phyloP scores from a whole-genome alignment of 2,113 vertebrate genomes.

The Potamarius usumacintae region DNA sequence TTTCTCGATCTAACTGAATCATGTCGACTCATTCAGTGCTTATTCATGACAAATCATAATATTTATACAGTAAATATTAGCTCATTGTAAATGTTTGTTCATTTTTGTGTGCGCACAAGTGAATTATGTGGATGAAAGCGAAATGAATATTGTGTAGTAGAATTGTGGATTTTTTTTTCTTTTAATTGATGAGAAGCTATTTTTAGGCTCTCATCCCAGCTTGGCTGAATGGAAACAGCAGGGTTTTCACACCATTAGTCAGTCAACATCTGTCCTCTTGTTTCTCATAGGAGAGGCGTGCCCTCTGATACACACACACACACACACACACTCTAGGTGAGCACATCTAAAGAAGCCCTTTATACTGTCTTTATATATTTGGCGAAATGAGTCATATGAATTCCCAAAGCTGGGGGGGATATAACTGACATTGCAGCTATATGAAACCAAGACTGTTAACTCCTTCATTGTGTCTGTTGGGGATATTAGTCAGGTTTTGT shows the following conservation, averaged over 20 bases:
- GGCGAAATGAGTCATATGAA: slow-evolving; percentile 35
- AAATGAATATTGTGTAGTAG: neutral
- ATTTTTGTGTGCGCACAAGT: neutral
- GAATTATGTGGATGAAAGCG: neutral
- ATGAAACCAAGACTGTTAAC: slow-evolving; percentile 18
- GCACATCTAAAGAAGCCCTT: neutral
- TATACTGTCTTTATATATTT: slow-evolving; percentile 33
- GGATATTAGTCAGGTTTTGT: neutral
- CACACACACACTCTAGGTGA: neutral
- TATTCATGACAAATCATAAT: neutral
- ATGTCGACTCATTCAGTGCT: neutral
- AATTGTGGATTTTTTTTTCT: neutral
- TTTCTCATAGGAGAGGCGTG: neutral
- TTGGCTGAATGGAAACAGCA: slow-evolving; percentile 50
- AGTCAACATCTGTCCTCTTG: slow-evolving; percentile 58
- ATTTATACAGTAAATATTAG: neutral
- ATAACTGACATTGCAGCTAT: neutral
- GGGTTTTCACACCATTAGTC: slow-evolving; percentile 61
- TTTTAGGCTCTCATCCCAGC: slow-evolving; percentile 50
- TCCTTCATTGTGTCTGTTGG: neutral
- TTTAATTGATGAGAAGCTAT: slow-evolving; percentile 48
- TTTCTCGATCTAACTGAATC: neutral
- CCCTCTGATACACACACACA: slow-evolving; percentile 15
- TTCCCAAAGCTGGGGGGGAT: slow-evolving; percentile 1
- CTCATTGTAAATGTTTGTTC: neutral